Percentiles rank a stretch among this genome's conserved stretches.
Evolutionary conservation across 2,888 invertebrate genomes (phyloP).

Genomic region (Tachina grossa): DNA sequence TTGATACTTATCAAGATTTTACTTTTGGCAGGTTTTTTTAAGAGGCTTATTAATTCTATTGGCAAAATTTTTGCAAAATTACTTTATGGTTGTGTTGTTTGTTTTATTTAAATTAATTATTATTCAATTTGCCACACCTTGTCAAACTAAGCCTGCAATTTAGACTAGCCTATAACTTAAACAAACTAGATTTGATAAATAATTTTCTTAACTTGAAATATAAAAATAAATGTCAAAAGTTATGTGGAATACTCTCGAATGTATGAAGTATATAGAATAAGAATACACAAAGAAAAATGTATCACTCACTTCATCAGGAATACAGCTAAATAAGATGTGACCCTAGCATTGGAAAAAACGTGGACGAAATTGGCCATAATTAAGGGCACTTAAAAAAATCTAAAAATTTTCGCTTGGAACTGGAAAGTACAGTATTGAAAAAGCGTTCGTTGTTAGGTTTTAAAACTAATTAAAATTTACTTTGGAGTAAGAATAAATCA

Average conservation of each 20-base stretch:
- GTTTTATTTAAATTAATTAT: neutral
- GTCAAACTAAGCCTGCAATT: constrained; percentile 5
- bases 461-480: too few species aligned
- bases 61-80: neutral
- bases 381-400: too few species aligned
- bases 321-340: too few species aligned
- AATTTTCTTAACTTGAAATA: neutral
- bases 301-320: too few species aligned
- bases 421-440: too few species aligned
- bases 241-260: neutral
- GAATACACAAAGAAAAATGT: neutral
- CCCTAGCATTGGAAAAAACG: too few species aligned
- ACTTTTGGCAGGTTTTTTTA: neutral
- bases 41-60: neutral
- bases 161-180: constrained; percentile 22
- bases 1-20: constrained; percentile 27
- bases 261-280: neutral
- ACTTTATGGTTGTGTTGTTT: neutral
- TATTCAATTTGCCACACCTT: constrained; percentile 48
- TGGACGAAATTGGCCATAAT: too few species aligned
- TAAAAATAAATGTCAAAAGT: constrained; percentile 31
- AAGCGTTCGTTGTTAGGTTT: too few species aligned
- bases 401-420: too few species aligned
- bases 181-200: neutral
- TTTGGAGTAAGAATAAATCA: too few species aligned